Evolutionary conservation across 2,113 vertebrate genomes (phyloP), one percentile per base, ranked within the genome.

Genomic region (Brachyhypopomus occidentalis): DNA sequence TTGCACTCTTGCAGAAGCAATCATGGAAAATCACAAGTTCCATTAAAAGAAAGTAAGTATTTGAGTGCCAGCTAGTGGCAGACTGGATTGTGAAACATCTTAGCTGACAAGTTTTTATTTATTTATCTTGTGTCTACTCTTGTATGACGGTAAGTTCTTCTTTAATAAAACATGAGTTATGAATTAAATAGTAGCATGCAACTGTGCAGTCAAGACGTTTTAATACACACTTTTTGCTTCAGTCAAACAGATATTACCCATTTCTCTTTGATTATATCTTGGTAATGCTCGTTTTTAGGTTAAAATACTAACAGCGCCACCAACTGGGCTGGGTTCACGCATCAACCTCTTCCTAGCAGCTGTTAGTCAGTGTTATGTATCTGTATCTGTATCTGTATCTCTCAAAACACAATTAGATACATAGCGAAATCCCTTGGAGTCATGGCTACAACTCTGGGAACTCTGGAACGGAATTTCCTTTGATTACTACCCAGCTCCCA

Each of bases 141-240:
- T 89, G 82, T 83, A 76, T 20, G 78, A 60, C 78, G 76, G 81
- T 48, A 79, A 80, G 55, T 72, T 77, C 83, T 75, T 80, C 72
- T n/a, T 92, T 55, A 91, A 89, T 91, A 89, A 89, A 90, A 67
- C 64, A 90, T 80, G 38, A 0, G 38, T 74, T 81, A 88, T 89
- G 80, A 88, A 89, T 89, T 90, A 89, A 85, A 87, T 52, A 85
- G 82, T 77, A 16, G 16, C 74, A 25, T 71, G 84, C 78, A 83
- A 84, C 66, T 77, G 77, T 69, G 64, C 45, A 56, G 19, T 3
- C 30, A 85, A 66, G 27, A 71, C 72, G 63, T 80, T 34, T 79
- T 86, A 78, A 60, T 79, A 87, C 80, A 58, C 11, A 88, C 76
- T 62, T 62, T 89, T 87, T 14, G 55, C 77, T 71, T 70, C 70